Conservation (phyloP, 2,888 invertebrate species). For the Galerucella pusilla region DNA sequence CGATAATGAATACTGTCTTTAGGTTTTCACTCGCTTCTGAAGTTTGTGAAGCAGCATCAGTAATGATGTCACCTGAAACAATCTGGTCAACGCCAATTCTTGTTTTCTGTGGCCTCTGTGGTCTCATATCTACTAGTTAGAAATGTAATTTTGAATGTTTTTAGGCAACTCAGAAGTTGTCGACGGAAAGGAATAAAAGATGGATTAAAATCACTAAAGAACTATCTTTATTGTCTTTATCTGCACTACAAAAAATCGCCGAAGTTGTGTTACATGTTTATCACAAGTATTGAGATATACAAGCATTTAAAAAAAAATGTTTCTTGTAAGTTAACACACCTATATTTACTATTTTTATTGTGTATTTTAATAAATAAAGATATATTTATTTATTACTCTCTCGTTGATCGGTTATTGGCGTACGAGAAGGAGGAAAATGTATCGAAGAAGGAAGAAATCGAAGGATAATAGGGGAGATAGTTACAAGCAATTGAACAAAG, state of each 20-base stretch:
- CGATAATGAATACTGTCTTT: no score
- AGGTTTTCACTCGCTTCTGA: no score
- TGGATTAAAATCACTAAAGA: conserved; percentile 51
- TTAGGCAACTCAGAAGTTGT: conserved; percentile 42
- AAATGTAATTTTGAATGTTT: neutral
- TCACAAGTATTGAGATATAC: conserved; percentile 34
- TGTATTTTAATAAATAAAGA: conserved; percentile 35
- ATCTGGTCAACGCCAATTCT: no score
- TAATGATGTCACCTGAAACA: no score
- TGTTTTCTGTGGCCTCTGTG: no score
- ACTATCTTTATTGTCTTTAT: conserved; percentile 50
- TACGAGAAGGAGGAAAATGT: neutral
- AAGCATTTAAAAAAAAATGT: conserved; percentile 24
- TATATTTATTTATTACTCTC: conserved; percentile 21
- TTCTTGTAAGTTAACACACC: conserved; percentile 27
- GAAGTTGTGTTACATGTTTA: conserved; percentile 53
- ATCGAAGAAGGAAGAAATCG: neutral
- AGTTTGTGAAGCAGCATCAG: no score
- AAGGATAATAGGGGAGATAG: no score
- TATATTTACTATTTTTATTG: conserved; percentile 32
- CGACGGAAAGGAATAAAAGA: conserved; percentile 48
- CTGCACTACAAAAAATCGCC: conserved; percentile 52
- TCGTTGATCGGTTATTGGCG: neutral
- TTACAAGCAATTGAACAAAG: no score
- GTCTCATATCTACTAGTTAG: no score